Evolutionary conservation across 1,140 invertebrate species (phyloP), one percentile per base, ranked within the genome.

Genomic region (Eueides isabella): DNA sequence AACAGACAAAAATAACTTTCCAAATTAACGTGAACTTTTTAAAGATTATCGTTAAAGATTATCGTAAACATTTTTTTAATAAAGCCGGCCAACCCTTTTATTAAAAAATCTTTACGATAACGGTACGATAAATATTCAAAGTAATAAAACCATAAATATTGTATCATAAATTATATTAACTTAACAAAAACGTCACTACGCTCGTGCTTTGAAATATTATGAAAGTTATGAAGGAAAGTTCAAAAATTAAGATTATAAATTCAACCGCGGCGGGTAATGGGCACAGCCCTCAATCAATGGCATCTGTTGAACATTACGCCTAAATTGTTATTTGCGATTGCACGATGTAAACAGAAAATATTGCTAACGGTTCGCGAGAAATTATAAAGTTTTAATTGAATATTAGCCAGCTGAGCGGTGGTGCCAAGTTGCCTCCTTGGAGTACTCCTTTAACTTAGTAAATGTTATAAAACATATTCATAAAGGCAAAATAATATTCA

Each of bases 371-470:
- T 78, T 80, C 79, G 63, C 66, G 61, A 73, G 80, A 86, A 86
- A 85, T 85, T 86, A 83, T 81, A 85, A 88, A 86, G 79, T 88
- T 88, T 88, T 86, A 86, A 88, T 88, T 88, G 86, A 88, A 88
- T 88, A 88, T 88, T 86, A 88, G 80, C 82, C 83, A 84, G 77
- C 75, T 84, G 82, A 86, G 78, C 83, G 76, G 77, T 69, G 76
- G 79, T 12, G 31, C 61, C 7, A 55, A 64, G 67, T 70, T 63
- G 69, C 72, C 69, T 68, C 67, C 55, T 33, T 64, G 33, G 72
- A 29, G 62, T 66, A 62, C 33, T 67, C 61, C 66, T 67, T 68
- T 19, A 23, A 55, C 19, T 55, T 55, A 23, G 26, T 19, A 44
- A 44, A n/a, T 19, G 41, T 19, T 6, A 16, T 38, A 4, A 44